These are phyloP conservation scores for Serinus canaria DNA, from an alignment of 2,113 vertebrate genomes.

Conservation along the genomic window DNA sequence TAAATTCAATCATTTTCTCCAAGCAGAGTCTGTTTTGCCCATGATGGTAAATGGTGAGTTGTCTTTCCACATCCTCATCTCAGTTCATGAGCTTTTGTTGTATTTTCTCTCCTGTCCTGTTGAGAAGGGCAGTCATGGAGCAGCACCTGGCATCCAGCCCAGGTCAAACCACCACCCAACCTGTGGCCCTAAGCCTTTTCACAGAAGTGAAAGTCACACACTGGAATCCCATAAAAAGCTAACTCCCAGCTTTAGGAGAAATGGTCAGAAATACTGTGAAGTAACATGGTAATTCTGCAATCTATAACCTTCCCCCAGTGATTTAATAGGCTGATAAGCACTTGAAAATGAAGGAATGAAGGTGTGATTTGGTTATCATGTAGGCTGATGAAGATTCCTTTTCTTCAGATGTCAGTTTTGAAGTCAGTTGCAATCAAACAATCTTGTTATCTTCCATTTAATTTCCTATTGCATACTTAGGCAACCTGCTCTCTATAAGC, in stretches of 20 bases:
- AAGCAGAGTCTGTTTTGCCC: not conserved
- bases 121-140: not conserved
- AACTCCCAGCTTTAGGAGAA: not conserved
- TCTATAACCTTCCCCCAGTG: not conserved
- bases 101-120: not conserved
- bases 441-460: not conserved
- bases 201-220: not conserved
- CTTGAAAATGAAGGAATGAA: not conserved
- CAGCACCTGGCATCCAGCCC: not conserved
- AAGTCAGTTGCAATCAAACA: not conserved
- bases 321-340: not conserved
- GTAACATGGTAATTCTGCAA: not conserved
- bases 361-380: not conserved
- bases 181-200: not conserved
- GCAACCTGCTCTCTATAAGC: not conserved
- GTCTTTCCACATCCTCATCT: not conserved
- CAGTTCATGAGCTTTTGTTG: not conserved
- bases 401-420: not conserved
- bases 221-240: not conserved
- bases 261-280: not conserved
- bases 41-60: not conserved
- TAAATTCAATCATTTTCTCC: not conserved
- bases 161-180: not conserved
- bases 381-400: not conserved
- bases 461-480: not conserved